A percentile compares a stretch with the other conserved stretches of the same genome.
phyloP scores from a whole-genome alignment of 1,140 invertebrate species.

The Nilaparvata lugens region DNA sequence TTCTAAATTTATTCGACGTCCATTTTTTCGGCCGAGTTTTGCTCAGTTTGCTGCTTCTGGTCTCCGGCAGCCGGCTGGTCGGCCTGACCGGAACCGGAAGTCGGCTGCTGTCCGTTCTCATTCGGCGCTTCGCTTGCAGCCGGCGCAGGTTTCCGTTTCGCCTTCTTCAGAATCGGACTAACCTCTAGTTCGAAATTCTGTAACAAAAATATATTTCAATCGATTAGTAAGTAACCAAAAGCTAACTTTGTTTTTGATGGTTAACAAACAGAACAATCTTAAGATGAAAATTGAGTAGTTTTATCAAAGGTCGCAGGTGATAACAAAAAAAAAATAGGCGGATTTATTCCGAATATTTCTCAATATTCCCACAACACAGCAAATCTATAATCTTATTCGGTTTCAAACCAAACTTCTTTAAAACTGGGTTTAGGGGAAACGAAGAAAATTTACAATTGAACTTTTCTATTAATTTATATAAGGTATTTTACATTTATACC shows the following conservation, averaged over 20 bases:
- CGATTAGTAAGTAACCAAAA: background rate
- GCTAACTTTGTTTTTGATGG: constrained; percentile 4
- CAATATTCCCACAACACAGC: too few relatives aligned
- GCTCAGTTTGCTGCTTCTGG: constrained; percentile 43
- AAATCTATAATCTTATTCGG: too few relatives aligned
- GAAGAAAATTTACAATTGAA: too few relatives aligned
- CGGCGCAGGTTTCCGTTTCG: constrained; percentile 61
- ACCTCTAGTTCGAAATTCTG: constrained; percentile 58
- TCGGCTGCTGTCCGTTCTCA: constrained; percentile 16
- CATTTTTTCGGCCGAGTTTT: constrained; percentile 42
- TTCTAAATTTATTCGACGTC: constrained; percentile 34
- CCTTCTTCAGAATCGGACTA: constrained; percentile 71
- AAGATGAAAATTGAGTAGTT: background rate
- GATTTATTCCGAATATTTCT: too few relatives aligned
- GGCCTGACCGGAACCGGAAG: too few relatives aligned
- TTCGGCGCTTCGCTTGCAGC: constrained; percentile 26
- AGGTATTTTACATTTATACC: too few relatives aligned
- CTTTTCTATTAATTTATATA: too few relatives aligned
- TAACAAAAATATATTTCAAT: constrained; percentile 27
- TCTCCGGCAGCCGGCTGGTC: constrained; percentile 28
- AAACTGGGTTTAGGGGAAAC: too few relatives aligned
- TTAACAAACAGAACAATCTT: background rate
- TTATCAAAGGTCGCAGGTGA: too few relatives aligned
- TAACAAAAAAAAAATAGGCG: too few relatives aligned
- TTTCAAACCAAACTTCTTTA: too few relatives aligned